These are phyloP conservation scores for Sminthurinus signatus DNA, from an alignment of 1,140 invertebrate genomes.

Conservation along the genomic window DNA sequence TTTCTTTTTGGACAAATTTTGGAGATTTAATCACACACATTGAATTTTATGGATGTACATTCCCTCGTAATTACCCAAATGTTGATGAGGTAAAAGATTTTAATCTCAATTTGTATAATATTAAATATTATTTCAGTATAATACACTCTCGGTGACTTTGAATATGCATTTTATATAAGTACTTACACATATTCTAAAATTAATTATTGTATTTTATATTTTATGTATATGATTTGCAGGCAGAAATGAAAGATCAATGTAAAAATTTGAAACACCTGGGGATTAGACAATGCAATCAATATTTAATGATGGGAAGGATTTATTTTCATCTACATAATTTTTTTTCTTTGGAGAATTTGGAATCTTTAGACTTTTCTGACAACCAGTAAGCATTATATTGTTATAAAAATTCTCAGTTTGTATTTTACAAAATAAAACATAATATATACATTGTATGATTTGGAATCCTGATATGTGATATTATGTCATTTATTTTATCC, in stretches of 20 bases:
- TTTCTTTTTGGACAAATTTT: conserved; percentile 26
- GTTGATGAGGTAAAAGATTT: background rate
- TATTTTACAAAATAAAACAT: background rate
- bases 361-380: conserved; percentile 23
- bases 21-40: conserved; percentile 25
- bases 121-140: background rate
- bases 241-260: background rate
- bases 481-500: background rate
- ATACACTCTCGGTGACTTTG: background rate
- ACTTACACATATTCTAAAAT: background rate
- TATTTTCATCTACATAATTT: conserved; percentile 27
- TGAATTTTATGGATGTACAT: conserved; percentile 25
- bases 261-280: conserved; percentile 24
- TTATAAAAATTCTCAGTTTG: conserved; percentile 3
- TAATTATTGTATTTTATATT: background rate
- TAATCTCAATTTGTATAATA: background rate
- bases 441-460: too few relatives aligned
- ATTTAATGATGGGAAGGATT: conserved; percentile 29
- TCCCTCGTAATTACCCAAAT: background rate
- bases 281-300: conserved; percentile 20
- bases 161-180: background rate
- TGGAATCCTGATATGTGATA: too few relatives aligned
- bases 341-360: conserved; percentile 19
- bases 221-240: background rate
- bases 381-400: conserved; percentile 18